A percentile compares a stretch with the other conserved stretches of the same genome.
phyloP scores from a whole-genome alignment of 2,888 invertebrate genomes.

The Gastracanthus pulcherrimus region DNA sequence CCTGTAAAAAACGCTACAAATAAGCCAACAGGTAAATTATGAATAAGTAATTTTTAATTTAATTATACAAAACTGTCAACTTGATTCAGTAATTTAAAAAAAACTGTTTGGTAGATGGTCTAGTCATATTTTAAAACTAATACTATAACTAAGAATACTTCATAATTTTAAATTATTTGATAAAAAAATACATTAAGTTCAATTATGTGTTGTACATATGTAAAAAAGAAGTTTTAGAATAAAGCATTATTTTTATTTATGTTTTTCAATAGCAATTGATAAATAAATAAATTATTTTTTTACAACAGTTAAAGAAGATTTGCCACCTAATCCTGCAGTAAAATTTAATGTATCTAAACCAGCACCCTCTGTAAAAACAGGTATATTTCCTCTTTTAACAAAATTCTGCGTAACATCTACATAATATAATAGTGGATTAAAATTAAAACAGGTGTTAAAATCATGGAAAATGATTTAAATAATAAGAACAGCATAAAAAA shows the following conservation, averaged over 20 bases:
- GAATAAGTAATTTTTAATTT: background rate
- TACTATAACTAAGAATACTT: background rate
- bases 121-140: too few relatives aligned
- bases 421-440: too few relatives aligned
- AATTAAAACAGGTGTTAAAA: conserved; percentile 24
- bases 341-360: background rate
- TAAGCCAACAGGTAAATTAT: conserved; percentile 6
- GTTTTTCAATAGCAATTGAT: background rate
- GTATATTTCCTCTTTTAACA: too few relatives aligned
- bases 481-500: conserved; percentile 4
- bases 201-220: background rate
- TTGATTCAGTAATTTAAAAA: too few relatives aligned
- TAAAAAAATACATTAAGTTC: background rate
- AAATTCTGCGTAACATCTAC: too few relatives aligned
- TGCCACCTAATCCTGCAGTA: background rate
- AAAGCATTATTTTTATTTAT: background rate
- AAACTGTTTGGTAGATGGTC: too few relatives aligned
- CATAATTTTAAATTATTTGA: background rate
- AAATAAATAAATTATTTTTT: background rate
- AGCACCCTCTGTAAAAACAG: background rate
- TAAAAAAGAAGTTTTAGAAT: background rate
- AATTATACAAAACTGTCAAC: too few relatives aligned
- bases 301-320: background rate
- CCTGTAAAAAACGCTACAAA: background rate
- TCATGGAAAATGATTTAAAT: background rate